Base-by-base conservation (phyloP, 2,888 invertebrate species). In the Lasioglossum figueresi region DNA sequence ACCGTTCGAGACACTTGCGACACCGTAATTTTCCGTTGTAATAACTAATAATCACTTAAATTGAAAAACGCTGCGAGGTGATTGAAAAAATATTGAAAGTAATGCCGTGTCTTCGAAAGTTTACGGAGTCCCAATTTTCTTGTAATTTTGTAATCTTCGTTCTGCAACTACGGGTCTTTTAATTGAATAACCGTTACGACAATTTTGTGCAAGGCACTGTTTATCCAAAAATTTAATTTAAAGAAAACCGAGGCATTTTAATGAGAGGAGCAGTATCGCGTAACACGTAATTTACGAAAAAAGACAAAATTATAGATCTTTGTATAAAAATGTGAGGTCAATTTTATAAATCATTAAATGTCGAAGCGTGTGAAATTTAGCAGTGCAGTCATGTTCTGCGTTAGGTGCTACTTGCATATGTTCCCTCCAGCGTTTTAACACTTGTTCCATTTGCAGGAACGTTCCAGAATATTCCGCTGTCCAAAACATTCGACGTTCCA, bases 21-120 rank as follows among this genome's bases (percentile, higher is more conserved):
- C 31, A 48, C 71, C 34, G 8, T 45, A 31, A 19, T 70, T 70
- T 75, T 48, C 37, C 45, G n/a, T 70, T 70, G n/a, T 40, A 70
- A 40, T 40, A 40, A n/a, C n/a, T 70, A 68, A 68, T 68, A 68
- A 68, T 34, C 63, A 31, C 31, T 31, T 6, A 19, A 63, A 63
- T 31, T 63, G 63, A 19, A 63, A 63, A 63, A 31, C 19, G 34
- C 19, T 31, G 63, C 63, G 63, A 10, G 63, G 2, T 8, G 63
- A 63, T 63, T 8, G 63, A 31, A 31, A 16, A 31, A 63, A 6
- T 27, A 63, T 63, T 19, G 14, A 63, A 31, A 63, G 8, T 31
- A 31, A 8, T 27, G 63, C 16, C 2, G 31, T 1, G 19, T 19
- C 8, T 19, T 34, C 63, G 63, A 31, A 16, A 63, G 8, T 34